Conservation (phyloP, 1,140 invertebrate species). For the Wiebesia pumilae region DNA sequence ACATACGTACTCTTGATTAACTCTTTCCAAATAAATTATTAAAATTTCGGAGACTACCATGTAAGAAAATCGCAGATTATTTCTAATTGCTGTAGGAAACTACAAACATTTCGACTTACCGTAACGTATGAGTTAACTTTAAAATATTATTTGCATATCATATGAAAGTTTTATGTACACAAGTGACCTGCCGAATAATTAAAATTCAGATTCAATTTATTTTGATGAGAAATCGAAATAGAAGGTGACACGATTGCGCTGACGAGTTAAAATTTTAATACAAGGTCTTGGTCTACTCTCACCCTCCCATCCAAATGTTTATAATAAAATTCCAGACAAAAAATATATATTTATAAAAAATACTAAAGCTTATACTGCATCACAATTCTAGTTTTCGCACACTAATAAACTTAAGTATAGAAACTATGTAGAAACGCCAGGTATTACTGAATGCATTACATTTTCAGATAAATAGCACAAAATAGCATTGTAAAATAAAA, state of each 20-base stretch:
- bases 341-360: not conserved
- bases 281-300: constrained; percentile 2
- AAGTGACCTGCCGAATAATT: no score
- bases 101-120: no score
- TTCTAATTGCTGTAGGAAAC: no score
- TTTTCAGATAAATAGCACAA: no score
- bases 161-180: no score
- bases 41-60: not conserved
- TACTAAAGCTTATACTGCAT: not conserved
- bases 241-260: not conserved
- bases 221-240: no score
- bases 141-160: no score
- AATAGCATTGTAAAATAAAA: no score
- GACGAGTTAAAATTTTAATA: not conserved
- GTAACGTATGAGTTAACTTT: no score
- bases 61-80: no score
- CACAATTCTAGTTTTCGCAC: not conserved
- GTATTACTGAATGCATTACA: no score
- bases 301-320: not conserved
- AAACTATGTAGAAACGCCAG: not conserved
- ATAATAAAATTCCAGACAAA: not conserved
- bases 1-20: not conserved
- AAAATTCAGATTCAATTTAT: no score
- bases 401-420: not conserved
- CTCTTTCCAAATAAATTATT: not conserved